These are phyloP conservation scores for Formicarius rufipectus DNA, from an alignment of 2,113 vertebrate genomes.

Conservation along the genomic window DNA sequence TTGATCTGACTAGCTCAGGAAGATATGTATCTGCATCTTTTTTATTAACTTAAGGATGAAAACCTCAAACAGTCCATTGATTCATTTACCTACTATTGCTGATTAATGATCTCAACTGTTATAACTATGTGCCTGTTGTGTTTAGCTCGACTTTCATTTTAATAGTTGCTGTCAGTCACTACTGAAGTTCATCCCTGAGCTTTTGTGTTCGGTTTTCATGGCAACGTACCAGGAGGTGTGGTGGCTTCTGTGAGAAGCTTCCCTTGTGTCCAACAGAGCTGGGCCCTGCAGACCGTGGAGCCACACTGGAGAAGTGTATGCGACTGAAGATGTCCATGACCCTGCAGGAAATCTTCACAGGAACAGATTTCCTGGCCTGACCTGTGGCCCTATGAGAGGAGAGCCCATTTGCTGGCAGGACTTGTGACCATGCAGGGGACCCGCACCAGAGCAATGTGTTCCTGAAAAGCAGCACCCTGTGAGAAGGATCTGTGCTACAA, in stretches of 20 bases:
- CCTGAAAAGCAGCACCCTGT: not conserved
- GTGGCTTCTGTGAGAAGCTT: not conserved
- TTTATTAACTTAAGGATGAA: not conserved
- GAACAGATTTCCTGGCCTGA: not conserved
- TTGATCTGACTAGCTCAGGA: not conserved
- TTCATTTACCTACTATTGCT: not conserved
- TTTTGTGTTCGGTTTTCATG: not conserved
- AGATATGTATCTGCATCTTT: not conserved
- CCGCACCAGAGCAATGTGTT: not conserved
- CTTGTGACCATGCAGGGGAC: not conserved
- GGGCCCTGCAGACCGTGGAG: not conserved
- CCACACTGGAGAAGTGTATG: not conserved
- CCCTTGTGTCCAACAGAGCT: not conserved
- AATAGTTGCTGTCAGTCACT: not conserved
- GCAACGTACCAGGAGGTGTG: not conserved
- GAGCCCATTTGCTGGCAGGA: not conserved
- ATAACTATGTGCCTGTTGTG: not conserved
- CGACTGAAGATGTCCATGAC: not conserved
- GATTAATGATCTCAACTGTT: not conserved
- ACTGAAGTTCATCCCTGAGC: not conserved
- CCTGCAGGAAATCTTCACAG: not conserved
- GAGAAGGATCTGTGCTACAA: not conserved
- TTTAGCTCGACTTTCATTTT: not conserved
- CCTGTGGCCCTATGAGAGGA: no score
- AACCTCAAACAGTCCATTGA: not conserved